These are phyloP conservation scores for Agrochola macilenta DNA, from an alignment of 2,888 invertebrate genomes.

Conservation along the genomic window DNA sequence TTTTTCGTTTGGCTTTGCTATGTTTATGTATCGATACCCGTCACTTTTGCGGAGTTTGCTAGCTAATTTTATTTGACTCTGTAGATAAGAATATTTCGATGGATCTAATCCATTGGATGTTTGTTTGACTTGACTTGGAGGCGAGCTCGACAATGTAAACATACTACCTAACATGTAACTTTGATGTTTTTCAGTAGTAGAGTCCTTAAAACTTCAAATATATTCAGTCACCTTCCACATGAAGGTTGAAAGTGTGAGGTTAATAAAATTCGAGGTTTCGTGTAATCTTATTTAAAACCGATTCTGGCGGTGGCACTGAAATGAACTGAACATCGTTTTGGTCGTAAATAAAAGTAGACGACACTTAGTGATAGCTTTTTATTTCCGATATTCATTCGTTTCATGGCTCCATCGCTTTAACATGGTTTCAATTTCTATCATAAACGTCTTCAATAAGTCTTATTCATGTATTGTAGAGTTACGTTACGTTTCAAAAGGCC, in stretches of 20 bases:
- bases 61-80: no score
- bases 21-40: no score
- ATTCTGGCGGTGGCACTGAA: constrained; percentile 43
- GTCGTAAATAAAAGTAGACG: constrained; percentile 17
- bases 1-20: no score
- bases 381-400: constrained; percentile 30
- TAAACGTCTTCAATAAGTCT: not conserved
- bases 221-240: constrained; percentile 39
- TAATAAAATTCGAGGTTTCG: constrained; percentile 44
- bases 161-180: not conserved
- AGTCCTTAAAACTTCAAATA: constrained; percentile 44
- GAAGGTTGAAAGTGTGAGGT: constrained; percentile 44
- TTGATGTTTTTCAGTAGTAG: constrained; percentile 11
- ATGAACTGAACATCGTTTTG: constrained; percentile 3
- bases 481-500: not conserved
- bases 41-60: no score
- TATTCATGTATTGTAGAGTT: not conserved
- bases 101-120: constrained; percentile 23
- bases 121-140: constrained; percentile 10
- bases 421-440: not conserved
- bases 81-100: constrained; percentile 27
- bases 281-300: constrained; percentile 42
- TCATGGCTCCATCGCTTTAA: not conserved
- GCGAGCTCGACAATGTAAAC: constrained; percentile 15
- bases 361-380: constrained; percentile 6